These are phyloP conservation scores for Eurytoma adleriae DNA, from an alignment of 2,888 invertebrate genomes.

Conservation along the genomic window DNA sequence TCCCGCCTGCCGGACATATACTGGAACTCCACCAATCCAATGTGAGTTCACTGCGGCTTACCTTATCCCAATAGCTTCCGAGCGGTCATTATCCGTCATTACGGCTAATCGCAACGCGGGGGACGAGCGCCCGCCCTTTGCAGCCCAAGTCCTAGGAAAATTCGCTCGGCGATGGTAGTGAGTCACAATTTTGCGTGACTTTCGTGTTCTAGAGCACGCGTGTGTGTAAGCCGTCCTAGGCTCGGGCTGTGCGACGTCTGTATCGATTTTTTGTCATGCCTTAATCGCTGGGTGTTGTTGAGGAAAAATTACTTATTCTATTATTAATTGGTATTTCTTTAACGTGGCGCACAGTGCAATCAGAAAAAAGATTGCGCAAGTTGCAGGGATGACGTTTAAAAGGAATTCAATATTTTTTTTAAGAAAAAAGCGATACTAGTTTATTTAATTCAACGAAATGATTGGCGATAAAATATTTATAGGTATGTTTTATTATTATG, in stretches of 20 bases:
- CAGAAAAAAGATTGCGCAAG: too few species aligned
- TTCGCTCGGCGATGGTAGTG: slow-evolving; percentile 8
- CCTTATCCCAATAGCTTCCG: not conserved
- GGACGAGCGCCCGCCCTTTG: not conserved
- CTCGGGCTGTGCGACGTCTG: too few species aligned
- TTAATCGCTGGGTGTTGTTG: too few species aligned
- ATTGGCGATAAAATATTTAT: too few species aligned
- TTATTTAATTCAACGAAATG: too few species aligned
- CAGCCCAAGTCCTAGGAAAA: slow-evolving; percentile 21
- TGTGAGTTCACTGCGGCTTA: slow-evolving; percentile 73
- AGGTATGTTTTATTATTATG: too few species aligned
- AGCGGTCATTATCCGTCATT: slow-evolving; percentile 32
- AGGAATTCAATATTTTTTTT: too few species aligned
- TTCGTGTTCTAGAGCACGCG: not conserved
- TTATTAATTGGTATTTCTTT: too few species aligned
- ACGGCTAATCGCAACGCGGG: slow-evolving; percentile 27
- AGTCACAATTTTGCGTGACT: slow-evolving; percentile 35
- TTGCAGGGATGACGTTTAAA: too few species aligned
- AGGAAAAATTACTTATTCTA: too few species aligned
- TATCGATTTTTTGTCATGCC: slow-evolving; percentile 5
- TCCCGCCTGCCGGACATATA: slow-evolving; percentile 78
- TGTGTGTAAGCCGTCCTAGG: not conserved
- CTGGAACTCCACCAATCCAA: slow-evolving; percentile 79
- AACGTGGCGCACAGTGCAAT: too few species aligned
- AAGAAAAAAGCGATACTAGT: too few species aligned